Evolutionary conservation across 2,797 vertebrate genomes (phyloP), one percentile per base, ranked within the genome.

Genomic region (Gadopsis bispinosus): DNA sequence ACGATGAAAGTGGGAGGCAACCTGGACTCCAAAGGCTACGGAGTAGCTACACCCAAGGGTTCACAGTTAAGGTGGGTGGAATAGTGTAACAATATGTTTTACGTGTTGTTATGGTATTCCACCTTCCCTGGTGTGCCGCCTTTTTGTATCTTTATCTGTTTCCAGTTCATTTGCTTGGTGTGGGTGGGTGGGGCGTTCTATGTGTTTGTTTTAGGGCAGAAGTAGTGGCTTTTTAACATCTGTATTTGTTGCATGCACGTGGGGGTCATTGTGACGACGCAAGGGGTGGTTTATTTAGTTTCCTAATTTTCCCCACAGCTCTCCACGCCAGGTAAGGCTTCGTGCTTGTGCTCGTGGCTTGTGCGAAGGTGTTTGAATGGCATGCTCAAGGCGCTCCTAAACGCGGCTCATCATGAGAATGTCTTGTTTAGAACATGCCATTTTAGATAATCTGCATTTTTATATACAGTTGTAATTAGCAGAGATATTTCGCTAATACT

Each of bases 11-110:
- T 98, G 90, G 97, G 97, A 93, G 97, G 97, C 89, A 98, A 98
- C 95, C 93, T 98, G 96, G 97, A 98, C 96, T 98, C 97, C 63
- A 98, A 98, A 95, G 97, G 97, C 95, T 98, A 98, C 75, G 97
- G 97, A 88, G 96, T 98, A 91, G 97, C 97, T 75, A 98, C 97
- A 77, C 97, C 97, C 93, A 98, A 98, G 96, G 97, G 97, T 95
- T 98, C 97, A 96, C 96, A 97, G 97, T 98, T 99, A 98, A 98
- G 97, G 97, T 99, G 97, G 97, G 97, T 99, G 97, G 97, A 96
- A 96, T 98, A 97, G 96, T 97, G 97, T 98, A 98, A 98, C 97
- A 98, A 98, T 98, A 96, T 95, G 95, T 91, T 85, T 35, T n/a
- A 95, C 95, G 96, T 97, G 97, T 98, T 98, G 97, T 99, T 99